Evolutionary conservation across 2,113 vertebrate genomes (phyloP), one percentile per base, ranked within the genome.

Genomic region (Diphyllodes magnificus): DNA sequence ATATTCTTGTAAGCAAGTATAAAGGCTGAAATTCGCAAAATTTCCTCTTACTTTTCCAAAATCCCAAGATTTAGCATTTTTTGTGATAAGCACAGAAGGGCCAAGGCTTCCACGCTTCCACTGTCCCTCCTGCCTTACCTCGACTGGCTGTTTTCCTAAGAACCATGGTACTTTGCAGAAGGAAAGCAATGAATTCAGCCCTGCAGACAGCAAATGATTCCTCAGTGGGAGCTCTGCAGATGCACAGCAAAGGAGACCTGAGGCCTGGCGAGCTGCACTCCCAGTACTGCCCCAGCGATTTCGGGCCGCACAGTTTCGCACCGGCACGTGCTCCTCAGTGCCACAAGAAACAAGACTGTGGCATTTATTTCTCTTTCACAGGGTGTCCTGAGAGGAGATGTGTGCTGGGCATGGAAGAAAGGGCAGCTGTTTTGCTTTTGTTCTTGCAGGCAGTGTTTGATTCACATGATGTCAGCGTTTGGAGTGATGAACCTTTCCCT

Each of bases 261-360:
- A 5, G 4, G 6, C 37, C 53, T 21, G 42, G 24, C 7, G 20
- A 25, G 13, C 3, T n/a, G 37, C 25, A 1, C 56, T 70, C 40
- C 51, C 3, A 1, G 42, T 21, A 28, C 15, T 53, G 45, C 44
- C 16, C 30, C 69, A 20, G 50, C 3, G 0, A 30, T 50, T 66
- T 39, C 30, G 51, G 35, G 7, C n/a, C 5, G 1, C 22, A 4
- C 0, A 0, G 37, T 22, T 69, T 77, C 5, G 0, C 15, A 15
- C 37, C 0, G 0, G 13, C 69, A 40, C 0, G 0, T 11, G 11
- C 40, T 80, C 63, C 71, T 69, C 53, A 42, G 2, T 3, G 5
- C 35, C 47, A 63, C 44, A 47, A 7, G 51, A 27, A 70, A 63
- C 18, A 75, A 47, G 18, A 70, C 47, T 22, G 3, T 0, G 3